Evolutionary conservation across 2,888 invertebrate genomes (phyloP).

Genomic region (Andrena trimmerana): DNA sequence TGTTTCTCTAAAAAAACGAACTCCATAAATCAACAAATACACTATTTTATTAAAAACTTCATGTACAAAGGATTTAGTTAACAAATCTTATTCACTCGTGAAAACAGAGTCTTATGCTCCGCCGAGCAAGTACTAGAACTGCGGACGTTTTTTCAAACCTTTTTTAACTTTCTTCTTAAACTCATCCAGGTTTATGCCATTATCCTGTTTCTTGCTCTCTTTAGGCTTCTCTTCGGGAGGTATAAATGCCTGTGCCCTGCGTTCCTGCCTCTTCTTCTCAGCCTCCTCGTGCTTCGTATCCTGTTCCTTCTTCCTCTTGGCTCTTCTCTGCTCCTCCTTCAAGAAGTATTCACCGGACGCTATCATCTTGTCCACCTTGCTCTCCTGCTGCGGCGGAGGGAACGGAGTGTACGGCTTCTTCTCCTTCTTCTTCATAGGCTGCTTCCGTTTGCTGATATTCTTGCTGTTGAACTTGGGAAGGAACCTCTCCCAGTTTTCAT

Average conservation of each 20-base stretch:
- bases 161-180: conserved; percentile 92
- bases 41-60: conserved; percentile 25
- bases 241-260: conserved; percentile 92
- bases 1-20: not conserved
- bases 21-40: not conserved
- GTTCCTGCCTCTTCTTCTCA: conserved; percentile 90
- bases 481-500: conserved; percentile 98
- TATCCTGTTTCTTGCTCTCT: conserved; percentile 76
- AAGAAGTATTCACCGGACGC: conserved; percentile 99
- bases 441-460: conserved; percentile 94
- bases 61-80: conserved; percentile 39
- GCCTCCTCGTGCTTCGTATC: conserved; percentile 92
- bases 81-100: not conserved
- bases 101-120: not conserved
- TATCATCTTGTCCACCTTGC: conserved; percentile 96
- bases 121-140: not conserved
- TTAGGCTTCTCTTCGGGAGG: conserved; percentile 90
- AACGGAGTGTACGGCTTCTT: conserved; percentile 99
- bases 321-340: conserved; percentile 92
- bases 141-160: conserved; percentile 79
- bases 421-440: conserved; percentile 94
- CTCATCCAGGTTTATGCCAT: conserved; percentile 89
- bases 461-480: conserved; percentile 97
- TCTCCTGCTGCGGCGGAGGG: conserved; percentile 96
- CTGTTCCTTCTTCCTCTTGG: conserved; percentile 90